Percentiles rank a stretch among this genome's conserved stretches.
These are phyloP conservation scores for Brachypteracias leptosomus DNA, from an alignment of 2,113 vertebrate genomes.

Conservation along the genomic window DNA sequence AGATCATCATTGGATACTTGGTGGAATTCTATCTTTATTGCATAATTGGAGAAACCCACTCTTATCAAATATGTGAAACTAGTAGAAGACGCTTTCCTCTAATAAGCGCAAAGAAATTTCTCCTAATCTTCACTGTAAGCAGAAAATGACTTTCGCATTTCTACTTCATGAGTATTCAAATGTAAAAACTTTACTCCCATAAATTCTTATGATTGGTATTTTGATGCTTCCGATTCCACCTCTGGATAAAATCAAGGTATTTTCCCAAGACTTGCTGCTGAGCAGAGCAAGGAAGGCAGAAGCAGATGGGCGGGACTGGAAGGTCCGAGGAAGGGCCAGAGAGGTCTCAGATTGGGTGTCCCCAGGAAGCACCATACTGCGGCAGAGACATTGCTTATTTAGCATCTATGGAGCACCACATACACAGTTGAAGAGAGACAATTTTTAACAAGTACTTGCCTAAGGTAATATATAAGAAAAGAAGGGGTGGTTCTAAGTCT, in stretches of 20 bases:
- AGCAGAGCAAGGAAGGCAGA: neutral
- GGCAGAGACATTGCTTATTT: neutral
- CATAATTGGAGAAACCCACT: neutral
- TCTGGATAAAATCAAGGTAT: neutral
- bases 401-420: neutral
- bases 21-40: slow-evolving; percentile 2
- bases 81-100: neutral
- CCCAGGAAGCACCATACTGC: fast-evolving
- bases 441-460: neutral
- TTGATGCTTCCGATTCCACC: neutral
- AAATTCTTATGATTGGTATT: neutral
- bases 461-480: neutral
- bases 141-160: neutral
- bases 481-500: neutral
- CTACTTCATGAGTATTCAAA: neutral
- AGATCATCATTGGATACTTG: neutral
- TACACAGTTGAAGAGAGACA: neutral
- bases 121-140: neutral
- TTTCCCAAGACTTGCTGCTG: neutral
- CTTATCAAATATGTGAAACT: neutral
- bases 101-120: neutral
- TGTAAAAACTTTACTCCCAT: neutral
- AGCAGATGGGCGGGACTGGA: neutral
- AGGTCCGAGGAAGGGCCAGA: neutral
- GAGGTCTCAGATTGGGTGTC: neutral